Conservation (phyloP, 2,888 invertebrate species). For the Timema podura region DNA sequence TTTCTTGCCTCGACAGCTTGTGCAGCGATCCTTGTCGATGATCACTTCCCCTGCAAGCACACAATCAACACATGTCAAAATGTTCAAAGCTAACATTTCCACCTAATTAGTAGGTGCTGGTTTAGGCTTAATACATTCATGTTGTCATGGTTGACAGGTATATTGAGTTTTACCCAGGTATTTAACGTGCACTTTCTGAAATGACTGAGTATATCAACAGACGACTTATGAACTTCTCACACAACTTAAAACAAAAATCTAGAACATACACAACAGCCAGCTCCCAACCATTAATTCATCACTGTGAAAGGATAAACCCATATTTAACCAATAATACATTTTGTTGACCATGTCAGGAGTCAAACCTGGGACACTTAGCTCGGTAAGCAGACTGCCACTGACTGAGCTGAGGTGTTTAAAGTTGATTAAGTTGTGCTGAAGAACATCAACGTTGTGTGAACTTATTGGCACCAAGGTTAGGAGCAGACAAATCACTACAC, state of each 20-base stretch:
- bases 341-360: background rate
- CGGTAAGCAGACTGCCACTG: too few relatives aligned
- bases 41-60: constrained; percentile 59
- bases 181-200: too few relatives aligned
- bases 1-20: constrained; percentile 77
- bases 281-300: too few relatives aligned
- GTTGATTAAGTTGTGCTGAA: background rate
- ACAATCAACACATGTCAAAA: background rate
- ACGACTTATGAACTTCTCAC: too few relatives aligned
- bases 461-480: too few relatives aligned
- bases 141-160: background rate
- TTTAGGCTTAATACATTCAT: background rate
- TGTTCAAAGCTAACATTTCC: too few relatives aligned
- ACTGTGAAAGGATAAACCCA: too few relatives aligned
- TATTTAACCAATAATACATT: background rate
- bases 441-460: background rate
- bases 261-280: too few relatives aligned
- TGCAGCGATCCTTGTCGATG: constrained; percentile 78
- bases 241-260: too few relatives aligned
- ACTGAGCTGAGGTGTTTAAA: background rate
- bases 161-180: too few relatives aligned
- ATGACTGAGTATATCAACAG: too few relatives aligned
- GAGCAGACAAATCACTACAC: background rate
- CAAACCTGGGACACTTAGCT: too few relatives aligned
- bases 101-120: background rate